Conservation (phyloP, 2,113 vertebrate genomes). For the Rhynchopsitta pachyrhyncha region DNA sequence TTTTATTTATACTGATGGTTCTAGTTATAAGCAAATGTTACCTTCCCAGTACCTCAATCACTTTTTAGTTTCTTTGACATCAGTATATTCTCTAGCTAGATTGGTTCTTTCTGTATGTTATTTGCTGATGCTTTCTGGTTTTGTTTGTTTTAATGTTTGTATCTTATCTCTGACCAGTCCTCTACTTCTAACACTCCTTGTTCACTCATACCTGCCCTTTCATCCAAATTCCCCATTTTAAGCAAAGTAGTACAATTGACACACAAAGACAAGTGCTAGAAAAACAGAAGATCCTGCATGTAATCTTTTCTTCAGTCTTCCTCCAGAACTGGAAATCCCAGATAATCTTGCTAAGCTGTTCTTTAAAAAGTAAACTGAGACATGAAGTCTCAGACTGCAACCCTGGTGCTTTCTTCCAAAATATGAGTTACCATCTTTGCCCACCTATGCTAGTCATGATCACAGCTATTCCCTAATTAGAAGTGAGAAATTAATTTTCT, state of each 20-base stretch:
- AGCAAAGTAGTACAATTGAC: neutral
- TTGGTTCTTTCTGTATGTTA: neutral
- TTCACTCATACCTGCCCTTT: neutral
- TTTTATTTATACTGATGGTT: neutral
- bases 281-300: neutral
- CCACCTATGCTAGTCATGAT: neutral
- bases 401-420: neutral
- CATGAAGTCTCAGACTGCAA: neutral
- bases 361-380: neutral
- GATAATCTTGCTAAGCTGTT: neutral
- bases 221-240: neutral
- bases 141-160: neutral
- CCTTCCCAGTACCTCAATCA: neutral
- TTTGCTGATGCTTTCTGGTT: neutral
- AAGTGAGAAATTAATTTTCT: conserved; percentile 16
- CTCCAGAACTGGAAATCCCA: neutral
- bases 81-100: neutral
- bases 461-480: neutral
- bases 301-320: neutral
- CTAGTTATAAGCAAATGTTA: neutral
- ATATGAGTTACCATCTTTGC: neutral
- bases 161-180: neutral
- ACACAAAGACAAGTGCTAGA: neutral
- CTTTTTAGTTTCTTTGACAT: neutral
- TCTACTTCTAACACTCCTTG: neutral